Evolutionary conservation across 2,113 vertebrate species (phyloP).

Genomic region (Peucedramus taeniatus): DNA sequence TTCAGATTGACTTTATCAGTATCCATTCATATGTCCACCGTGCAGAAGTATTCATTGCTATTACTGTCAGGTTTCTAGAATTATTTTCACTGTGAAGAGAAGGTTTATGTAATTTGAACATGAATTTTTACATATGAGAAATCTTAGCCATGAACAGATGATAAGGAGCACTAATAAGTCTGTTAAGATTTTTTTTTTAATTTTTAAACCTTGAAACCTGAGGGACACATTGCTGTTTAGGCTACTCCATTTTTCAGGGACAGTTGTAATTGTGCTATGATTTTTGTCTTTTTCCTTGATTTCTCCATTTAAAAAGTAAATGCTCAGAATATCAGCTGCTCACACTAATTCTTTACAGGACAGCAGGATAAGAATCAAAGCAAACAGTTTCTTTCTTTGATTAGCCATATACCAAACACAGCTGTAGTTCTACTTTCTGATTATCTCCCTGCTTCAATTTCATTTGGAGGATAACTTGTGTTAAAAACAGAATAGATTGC

Average conservation of each 20-base stretch:
- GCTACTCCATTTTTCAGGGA: background rate
- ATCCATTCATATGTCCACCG: background rate
- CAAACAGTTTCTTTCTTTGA: conserved; percentile 33
- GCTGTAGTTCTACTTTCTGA: conserved; percentile 17
- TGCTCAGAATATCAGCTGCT: background rate
- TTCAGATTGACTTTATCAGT: background rate
- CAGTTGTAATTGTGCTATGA: background rate
- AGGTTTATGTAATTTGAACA: background rate
- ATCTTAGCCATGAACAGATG: background rate
- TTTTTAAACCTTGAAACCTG: background rate
- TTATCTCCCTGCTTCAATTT: conserved; percentile 12
- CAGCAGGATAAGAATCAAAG: conserved; percentile 9
- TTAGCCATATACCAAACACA: conserved; percentile 13
- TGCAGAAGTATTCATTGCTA: background rate
- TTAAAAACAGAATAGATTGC: background rate
- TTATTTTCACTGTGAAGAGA: background rate
- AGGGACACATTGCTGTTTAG: background rate
- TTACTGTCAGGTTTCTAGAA: background rate
- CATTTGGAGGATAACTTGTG: conserved; percentile 5
- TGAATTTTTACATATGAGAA: background rate
- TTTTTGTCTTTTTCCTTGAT: background rate
- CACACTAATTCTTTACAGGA: background rate
- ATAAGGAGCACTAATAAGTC: background rate
- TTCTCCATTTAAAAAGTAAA: background rate
- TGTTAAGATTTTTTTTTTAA: background rate